A percentile compares a stretch with the other conserved stretches of the same genome.
These are phyloP conservation scores for Boloria selene DNA, from an alignment of 2,888 invertebrate genomes.

Conservation along the genomic window DNA sequence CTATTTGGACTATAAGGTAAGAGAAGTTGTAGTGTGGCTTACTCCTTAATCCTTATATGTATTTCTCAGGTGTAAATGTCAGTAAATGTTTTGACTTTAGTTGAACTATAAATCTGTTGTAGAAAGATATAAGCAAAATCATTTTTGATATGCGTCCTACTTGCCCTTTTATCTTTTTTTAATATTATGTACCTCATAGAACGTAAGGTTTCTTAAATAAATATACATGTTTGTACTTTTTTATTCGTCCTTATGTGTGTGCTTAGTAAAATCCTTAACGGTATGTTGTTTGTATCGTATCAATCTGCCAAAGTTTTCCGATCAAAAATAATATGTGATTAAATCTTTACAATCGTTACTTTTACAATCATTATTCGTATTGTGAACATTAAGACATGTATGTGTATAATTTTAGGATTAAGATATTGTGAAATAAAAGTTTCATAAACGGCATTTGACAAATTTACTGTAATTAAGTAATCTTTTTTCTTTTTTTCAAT, in stretches of 20 bases:
- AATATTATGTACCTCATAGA: slow-evolving; percentile 6
- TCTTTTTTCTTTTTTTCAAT: too few relatives aligned
- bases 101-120: not conserved
- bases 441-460: too few relatives aligned
- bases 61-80: not conserved
- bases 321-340: slow-evolving; percentile 26
- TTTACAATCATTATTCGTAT: slow-evolving; percentile 19
- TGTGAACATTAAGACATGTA: too few relatives aligned
- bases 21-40: slow-evolving; percentile 44
- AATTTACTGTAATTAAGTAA: too few relatives aligned
- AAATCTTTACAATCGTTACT: slow-evolving; percentile 19
- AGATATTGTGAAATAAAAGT: too few relatives aligned
- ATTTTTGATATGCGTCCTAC: slow-evolving; percentile 40
- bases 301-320: slow-evolving; percentile 15
- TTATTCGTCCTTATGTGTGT: slow-evolving; percentile 13
- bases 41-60: not conserved
- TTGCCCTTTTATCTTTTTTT: slow-evolving; percentile 34
- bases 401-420: too few relatives aligned
- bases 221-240: slow-evolving; percentile 5
- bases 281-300: not conserved
- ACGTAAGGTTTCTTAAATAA: slow-evolving; percentile 45
- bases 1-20: slow-evolving; percentile 77
- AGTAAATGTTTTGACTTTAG: not conserved
- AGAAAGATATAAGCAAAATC: too few relatives aligned
- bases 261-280: not conserved